These are phyloP conservation scores for Spinus pinus DNA, from an alignment of 2,797 vertebrate genomes.

Conservation along the genomic window DNA sequence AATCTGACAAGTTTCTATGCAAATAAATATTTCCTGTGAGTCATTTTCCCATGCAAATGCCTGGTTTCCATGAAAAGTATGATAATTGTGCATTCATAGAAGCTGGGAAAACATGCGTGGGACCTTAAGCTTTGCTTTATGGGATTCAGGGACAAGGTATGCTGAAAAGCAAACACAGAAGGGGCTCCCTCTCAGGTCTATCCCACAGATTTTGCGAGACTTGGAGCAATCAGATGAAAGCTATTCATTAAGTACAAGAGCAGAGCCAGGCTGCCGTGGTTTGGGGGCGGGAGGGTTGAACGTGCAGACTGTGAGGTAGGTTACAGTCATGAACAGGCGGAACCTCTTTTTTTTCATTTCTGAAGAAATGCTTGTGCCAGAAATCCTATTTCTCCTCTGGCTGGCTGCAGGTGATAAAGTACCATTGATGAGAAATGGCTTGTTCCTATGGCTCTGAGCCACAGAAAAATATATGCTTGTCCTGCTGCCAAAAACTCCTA, in stretches of 20 bases:
- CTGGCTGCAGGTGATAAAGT: constrained; percentile 22
- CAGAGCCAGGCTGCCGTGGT: background rate
- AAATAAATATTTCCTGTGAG: constrained; percentile 64
- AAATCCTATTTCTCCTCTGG: background rate
- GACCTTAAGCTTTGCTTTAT: constrained; percentile 43
- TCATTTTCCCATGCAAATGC: constrained; percentile 71
- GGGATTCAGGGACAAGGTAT: constrained; percentile 4
- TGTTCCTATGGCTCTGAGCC: constrained; percentile 39
- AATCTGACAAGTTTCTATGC: constrained; percentile 61
- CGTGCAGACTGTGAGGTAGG: background rate
- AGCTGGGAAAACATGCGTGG: constrained; percentile 68
- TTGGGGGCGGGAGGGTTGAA: background rate
- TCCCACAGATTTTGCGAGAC: background rate
- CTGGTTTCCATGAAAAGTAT: constrained; percentile 59
- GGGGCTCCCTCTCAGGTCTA: background rate
- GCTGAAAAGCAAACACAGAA: constrained; percentile 30
- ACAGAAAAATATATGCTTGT: background rate
- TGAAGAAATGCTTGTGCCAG: background rate
- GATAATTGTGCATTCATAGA: constrained; percentile 52
- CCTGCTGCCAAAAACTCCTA: constrained; percentile 42
- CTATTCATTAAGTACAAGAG: background rate
- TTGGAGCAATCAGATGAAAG: background rate
- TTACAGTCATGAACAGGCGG: background rate
- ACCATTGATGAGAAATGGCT: constrained; percentile 27
- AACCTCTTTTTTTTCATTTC: background rate